These are phyloP conservation scores for Leptinotarsa texana DNA, from an alignment of 1,140 invertebrate genomes.

Conservation along the genomic window DNA sequence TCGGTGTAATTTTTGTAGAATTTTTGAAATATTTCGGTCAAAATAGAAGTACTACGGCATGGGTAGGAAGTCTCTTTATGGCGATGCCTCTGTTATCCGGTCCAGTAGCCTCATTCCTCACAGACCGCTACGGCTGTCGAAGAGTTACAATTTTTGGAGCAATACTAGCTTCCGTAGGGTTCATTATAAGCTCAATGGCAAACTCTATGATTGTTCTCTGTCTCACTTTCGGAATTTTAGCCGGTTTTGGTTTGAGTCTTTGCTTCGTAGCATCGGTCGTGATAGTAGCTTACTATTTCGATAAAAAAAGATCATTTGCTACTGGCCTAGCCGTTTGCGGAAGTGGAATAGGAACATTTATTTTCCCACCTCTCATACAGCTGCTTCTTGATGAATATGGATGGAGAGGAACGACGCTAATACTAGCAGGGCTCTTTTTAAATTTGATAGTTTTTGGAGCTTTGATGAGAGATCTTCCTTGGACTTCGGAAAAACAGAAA, in stretches of 20 bases:
- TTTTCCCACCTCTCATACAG: constrained; percentile 86
- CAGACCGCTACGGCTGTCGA: constrained; percentile 83
- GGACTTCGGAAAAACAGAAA: constrained; percentile 69
- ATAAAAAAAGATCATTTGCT: constrained; percentile 86
- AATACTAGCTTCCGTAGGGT: constrained; percentile 76
- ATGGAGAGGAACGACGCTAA: constrained; percentile 82
- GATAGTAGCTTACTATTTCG: constrained; percentile 95
- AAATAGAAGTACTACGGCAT: constrained; percentile 84
- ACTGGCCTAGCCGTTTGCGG: constrained; percentile 92
- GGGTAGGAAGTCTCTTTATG: constrained; percentile 88
- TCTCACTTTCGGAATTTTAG: constrained; percentile 82
- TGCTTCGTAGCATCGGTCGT: constrained; percentile 90
- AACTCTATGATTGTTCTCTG: constrained; percentile 79
- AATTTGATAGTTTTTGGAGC: constrained; percentile 87
- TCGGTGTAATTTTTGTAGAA: constrained; percentile 81
- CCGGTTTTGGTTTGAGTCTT: constrained; percentile 84
- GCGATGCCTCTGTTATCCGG: constrained; percentile 86
- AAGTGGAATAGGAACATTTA: constrained; percentile 86
- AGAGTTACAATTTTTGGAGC: constrained; percentile 80
- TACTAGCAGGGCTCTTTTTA: constrained; percentile 82
- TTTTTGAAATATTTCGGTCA: constrained; percentile 79
- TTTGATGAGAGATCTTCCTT: constrained; percentile 80
- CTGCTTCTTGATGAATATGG: constrained; percentile 77
- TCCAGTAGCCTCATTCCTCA: constrained; percentile 85
- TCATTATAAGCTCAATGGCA: constrained; percentile 77